Conservation (phyloP, 2,797 vertebrate species). For the Sphenopsis melanotis region DNA sequence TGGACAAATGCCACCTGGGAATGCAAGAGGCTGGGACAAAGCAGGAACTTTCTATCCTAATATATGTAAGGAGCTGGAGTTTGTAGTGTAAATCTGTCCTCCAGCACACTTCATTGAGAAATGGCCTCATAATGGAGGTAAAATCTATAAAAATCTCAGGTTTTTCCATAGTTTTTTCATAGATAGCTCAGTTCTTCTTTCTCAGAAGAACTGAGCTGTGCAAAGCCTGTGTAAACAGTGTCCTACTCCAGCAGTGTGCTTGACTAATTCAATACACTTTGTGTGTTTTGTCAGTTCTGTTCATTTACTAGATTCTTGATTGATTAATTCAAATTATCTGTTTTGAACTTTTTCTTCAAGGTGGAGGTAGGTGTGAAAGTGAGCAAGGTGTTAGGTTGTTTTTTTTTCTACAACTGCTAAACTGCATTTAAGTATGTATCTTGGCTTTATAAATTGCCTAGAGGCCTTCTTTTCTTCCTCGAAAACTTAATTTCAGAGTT, state of each 20-base stretch:
- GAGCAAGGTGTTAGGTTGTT: too few species aligned
- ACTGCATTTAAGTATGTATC: not conserved
- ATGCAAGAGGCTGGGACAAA: not conserved
- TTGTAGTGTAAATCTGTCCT: not conserved
- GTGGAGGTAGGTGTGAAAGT: not conserved
- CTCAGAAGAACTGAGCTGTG: not conserved
- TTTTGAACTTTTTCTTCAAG: not conserved
- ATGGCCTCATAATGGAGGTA: not conserved
- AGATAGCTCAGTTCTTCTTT: too few species aligned
- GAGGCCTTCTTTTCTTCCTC: not conserved
- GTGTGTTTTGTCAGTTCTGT: not conserved
- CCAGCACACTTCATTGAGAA: not conserved
- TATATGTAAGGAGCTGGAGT: not conserved
- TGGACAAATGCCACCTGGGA: rapidly evolving
- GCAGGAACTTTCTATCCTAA: rapidly evolving
- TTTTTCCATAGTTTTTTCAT: not conserved
- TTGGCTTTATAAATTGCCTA: not conserved
- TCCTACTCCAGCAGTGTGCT: rapidly evolving
- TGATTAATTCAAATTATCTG: not conserved
- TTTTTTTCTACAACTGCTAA: not conserved
- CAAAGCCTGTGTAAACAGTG: not conserved
- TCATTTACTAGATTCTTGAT: not conserved
- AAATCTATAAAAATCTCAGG: not conserved
- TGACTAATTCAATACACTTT: not conserved
- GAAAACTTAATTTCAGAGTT: not conserved